Evolutionary conservation across 2,113 vertebrate species (phyloP), one percentile per base, ranked within the genome.

Genomic region (Mobula hypostoma): DNA sequence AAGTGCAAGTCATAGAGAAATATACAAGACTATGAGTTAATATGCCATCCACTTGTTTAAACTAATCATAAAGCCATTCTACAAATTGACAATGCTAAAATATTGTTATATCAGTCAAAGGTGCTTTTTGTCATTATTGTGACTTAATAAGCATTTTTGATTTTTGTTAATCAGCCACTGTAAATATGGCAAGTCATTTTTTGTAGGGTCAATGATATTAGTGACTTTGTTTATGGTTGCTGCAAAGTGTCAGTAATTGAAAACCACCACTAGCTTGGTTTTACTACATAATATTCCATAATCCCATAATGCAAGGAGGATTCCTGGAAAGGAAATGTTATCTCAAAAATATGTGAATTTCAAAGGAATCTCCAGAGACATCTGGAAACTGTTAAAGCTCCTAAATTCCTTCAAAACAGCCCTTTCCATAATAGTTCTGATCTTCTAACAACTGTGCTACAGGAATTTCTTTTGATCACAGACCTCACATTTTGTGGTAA

Each of bases 381-480:
- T 93, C 91, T 93, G 91, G 32, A 74, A 74, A 27, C 91, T 14
- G 74, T 93, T 93, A 93, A 93, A 93, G 24, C 36, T 36, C 72
- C 27, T 70, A 76, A 56, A 74, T 93, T 93, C 68, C 32, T 93
- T 93, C 70, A 93, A 36, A 74, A 93, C 14, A 36, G 36, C 63
- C 70, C 91, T 93, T 93, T 93, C 70, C 70, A 72, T 93, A 74
- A 74, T 93, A 74, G 91, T 74, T 93, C 74, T 93, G 91, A 93
- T 93, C 91, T 93, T 70, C 91, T 70, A 93, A 93, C 68, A 93
- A 93, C 21, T 90, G 12, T 66, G 61, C n/a, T 76, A 36, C 91
- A 74, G 68, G 70, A 72, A 93, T 93, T 93, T 93, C 68, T 74
- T 74, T 93, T 74, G 68, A 93, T 93, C 91, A 76, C 9, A 93